Evolutionary conservation across 2,797 vertebrate species (phyloP), one percentile per base, ranked within the genome.

Genomic region (Emydoidea blandingii): DNA sequence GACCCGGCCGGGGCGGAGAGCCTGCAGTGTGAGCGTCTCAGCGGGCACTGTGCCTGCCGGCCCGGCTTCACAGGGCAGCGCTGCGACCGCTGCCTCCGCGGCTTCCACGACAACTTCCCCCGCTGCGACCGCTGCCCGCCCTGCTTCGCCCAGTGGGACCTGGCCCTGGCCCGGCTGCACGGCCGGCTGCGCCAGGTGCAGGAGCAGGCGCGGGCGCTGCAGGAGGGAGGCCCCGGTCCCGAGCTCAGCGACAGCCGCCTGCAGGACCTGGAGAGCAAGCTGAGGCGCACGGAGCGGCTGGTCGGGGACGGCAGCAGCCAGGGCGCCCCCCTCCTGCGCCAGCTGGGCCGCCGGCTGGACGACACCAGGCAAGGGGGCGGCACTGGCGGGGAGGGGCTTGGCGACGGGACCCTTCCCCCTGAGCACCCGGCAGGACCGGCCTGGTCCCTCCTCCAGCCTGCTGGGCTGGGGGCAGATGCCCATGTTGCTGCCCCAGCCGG

Each of bases 141-240:
- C 50, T 99, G 99, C 98, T 99, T 99, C 50, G 94, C 98, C 94
- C 98, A 96, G 83, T 99, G 99, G 99, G 99, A 99, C 34, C 96
- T 94, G 1, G 78, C 85, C 0, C 88, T 99, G 84, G 98, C 96
- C 90, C 97, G 98, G 92, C 94, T 99, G 11, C 93, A 4, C 74
- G 93, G 97, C 0, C 86, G 98, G 90, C 97, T 99, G 94, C 98
- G 89, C 4, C 94, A 65, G 84, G 96, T 99, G 47, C 94, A 97
- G 84, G 79, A 92, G 8, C 92, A 93, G 2, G 96, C 98, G 2
- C 79, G 91, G 25, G 97, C 94, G 5, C 98, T 99, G 83, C 84
- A 88, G 94, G 98, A 98, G 94, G 98, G 54, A 83, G 90, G 91
- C 34, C 34, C 97, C 87, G 34, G 87, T 1, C 92, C 98, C 0